Percentiles rank a stretch among this genome's conserved stretches.
Conservation (phyloP, 2,797 vertebrate species). For the Acrossocheilus wenchowensis region DNA sequence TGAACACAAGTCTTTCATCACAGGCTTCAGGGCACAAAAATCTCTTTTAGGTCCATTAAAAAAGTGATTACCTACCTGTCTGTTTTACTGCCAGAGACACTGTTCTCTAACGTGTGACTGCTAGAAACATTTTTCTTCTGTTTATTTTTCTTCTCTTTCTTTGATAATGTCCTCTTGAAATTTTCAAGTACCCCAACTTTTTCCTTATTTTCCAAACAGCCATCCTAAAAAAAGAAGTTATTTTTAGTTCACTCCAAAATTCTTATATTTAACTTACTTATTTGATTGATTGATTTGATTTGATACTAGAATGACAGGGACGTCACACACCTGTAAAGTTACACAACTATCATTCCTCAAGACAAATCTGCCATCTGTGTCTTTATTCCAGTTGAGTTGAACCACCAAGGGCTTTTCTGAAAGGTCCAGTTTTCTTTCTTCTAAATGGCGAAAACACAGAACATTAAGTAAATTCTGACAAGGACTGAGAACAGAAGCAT, state of each 20-base stretch:
- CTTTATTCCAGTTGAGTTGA: conserved; percentile 89
- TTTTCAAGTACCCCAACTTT: conserved; percentile 90
- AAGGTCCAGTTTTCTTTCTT: conserved; percentile 87
- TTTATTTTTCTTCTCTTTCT: conserved; percentile 83
- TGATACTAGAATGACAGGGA: neutral
- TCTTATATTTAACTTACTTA: neutral
- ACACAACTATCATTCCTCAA: conserved; percentile 85
- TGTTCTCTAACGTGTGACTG: neutral
- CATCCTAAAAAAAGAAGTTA: neutral
- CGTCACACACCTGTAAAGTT: conserved; percentile 75
- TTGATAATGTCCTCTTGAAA: conserved; percentile 90
- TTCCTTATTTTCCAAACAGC: conserved; percentile 79
- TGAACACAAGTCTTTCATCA: neutral
- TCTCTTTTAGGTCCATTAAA: neutral
- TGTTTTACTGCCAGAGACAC: conserved; percentile 51
- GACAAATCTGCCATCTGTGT: conserved; percentile 87
- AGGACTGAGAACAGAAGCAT: neutral
- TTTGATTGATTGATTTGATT: no score
- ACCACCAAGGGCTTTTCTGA: conserved; percentile 90
- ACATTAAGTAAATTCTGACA: neutral
- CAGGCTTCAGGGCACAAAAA: neutral
- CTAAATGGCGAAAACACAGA: conserved; percentile 57
- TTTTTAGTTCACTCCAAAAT: neutral
- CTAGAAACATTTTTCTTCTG: conserved; percentile 58
- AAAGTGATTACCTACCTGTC: conserved; percentile 58